Percentiles rank a stretch among this genome's conserved stretches.
phyloP scores from a whole-genome alignment of 2,888 invertebrate species.

The Tridacna gigas region DNA sequence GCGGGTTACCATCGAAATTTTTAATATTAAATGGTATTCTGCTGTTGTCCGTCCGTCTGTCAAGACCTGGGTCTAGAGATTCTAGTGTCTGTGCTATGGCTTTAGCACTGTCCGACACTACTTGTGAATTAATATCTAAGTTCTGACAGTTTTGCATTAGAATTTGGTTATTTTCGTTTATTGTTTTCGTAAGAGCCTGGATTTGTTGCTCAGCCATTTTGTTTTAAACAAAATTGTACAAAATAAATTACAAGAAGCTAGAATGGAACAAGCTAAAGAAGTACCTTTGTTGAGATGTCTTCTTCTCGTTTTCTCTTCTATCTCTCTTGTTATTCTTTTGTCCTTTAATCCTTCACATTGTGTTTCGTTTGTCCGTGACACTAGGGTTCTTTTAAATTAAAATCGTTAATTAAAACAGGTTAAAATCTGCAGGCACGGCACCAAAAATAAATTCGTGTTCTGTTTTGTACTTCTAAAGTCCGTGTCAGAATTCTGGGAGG shows the following conservation, averaged over 20 bases:
- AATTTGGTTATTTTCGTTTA: conserved; percentile 8
- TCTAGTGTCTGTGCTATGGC: background rate
- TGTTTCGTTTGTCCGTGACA: background rate
- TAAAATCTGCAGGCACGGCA: background rate
- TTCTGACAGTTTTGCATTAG: background rate
- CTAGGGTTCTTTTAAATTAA: too few species aligned
- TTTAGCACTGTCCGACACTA: conserved; percentile 1
- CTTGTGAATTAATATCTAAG: background rate
- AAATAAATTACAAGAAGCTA: background rate
- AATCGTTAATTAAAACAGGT: too few species aligned
- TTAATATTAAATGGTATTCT: background rate
- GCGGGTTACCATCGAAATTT: background rate
- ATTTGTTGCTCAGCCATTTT: conserved; percentile 8
- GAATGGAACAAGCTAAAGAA: background rate
- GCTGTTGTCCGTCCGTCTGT: conserved; percentile 4
- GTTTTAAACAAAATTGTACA: background rate
- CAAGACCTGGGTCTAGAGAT: background rate
- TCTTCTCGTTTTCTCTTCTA: too few species aligned
- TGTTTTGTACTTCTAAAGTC: background rate
- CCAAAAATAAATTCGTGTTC: background rate
- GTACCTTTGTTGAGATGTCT: background rate
- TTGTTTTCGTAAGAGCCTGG: background rate
- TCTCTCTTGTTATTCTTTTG: background rate
- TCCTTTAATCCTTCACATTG: conserved; percentile 1
- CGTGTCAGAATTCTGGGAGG: too few species aligned